Evolutionary conservation across 2,888 invertebrate species (phyloP).

Genomic region (Opisthograptis luteolata): DNA sequence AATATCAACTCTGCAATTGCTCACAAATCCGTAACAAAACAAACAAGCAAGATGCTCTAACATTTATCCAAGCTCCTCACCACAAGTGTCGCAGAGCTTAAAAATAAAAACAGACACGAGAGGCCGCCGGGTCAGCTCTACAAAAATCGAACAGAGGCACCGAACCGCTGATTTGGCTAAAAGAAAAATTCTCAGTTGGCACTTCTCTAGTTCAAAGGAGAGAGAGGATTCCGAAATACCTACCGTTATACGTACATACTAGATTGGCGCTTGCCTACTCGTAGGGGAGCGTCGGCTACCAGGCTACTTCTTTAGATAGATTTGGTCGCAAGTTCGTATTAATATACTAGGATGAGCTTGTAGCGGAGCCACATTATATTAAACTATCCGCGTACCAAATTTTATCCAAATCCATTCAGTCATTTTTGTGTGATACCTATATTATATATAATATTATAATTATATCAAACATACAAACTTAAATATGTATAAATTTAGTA

Average conservation of each 20-base stretch:
- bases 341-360: too few species aligned
- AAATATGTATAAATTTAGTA: too few species aligned
- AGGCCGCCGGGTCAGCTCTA: background rate
- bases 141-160: background rate
- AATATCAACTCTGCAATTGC: too few species aligned
- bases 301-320: background rate
- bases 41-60: too few species aligned
- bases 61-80: background rate
- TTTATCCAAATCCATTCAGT: too few species aligned
- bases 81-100: background rate
- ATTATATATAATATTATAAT: too few species aligned
- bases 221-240: constrained; percentile 2
- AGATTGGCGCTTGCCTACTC: background rate
- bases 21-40: too few species aligned
- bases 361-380: too few species aligned
- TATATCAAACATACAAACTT: too few species aligned
- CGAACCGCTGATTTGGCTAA: constrained; percentile 8
- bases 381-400: too few species aligned
- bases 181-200: constrained; percentile 14
- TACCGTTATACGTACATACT: constrained; percentile 1
- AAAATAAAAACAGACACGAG: background rate
- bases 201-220: constrained; percentile 15
- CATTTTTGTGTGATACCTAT: too few species aligned
- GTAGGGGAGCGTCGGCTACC: background rate
- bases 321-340: too few species aligned